Evolutionary conservation across 2,113 vertebrate species (phyloP), one percentile per base, ranked within the genome.

Genomic region (Gorsachius goisagi): DNA sequence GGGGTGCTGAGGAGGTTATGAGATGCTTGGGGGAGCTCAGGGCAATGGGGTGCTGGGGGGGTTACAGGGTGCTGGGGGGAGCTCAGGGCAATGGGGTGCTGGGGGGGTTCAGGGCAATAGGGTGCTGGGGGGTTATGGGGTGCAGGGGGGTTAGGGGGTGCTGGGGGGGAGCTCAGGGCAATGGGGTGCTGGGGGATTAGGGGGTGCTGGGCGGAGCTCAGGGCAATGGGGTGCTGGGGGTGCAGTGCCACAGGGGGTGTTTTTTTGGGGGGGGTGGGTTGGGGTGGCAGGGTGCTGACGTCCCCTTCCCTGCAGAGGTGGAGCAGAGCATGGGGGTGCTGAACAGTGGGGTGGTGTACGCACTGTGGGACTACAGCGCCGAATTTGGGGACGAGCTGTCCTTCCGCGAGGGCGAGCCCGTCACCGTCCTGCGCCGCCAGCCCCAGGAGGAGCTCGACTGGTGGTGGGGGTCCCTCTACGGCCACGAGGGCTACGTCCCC

Each of bases 381-480:
- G 99, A 99, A 97, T 97, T 98, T 0, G 73, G 97, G 0, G 99
- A 99, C 2, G 99, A 99, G 97, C 98, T 99, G 82, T 98, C 98
- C 32, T 99, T 99, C 97, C 98, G 93, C 0, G 99, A 99, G 49
- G 99, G 99, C 26, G 98, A 99, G 92, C 98, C 99, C 9, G 98
- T 99, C 64, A 99, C 99, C 0, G 99, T 99, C 93, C 98, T 99
- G 85, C 98, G 98, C 84, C 98, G 98, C 52, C 98, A 98, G 0
- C 88, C 91, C 16, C 96, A 71, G 0, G 98, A 99, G 28, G 98
- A 98, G 28, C 97, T 97, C 0, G 98, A 98, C 81, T 99, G 99
- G 99, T 99, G 99, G 99, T 99, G 98, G 99, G 99, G 99, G 1
- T 96, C 98, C 0, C 98, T 99, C 47, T 99, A 98, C 1, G 99